Evolutionary conservation across 2,113 vertebrate genomes (phyloP), one percentile per base, ranked within the genome.

Genomic region (Cyrtonyx montezumae): DNA sequence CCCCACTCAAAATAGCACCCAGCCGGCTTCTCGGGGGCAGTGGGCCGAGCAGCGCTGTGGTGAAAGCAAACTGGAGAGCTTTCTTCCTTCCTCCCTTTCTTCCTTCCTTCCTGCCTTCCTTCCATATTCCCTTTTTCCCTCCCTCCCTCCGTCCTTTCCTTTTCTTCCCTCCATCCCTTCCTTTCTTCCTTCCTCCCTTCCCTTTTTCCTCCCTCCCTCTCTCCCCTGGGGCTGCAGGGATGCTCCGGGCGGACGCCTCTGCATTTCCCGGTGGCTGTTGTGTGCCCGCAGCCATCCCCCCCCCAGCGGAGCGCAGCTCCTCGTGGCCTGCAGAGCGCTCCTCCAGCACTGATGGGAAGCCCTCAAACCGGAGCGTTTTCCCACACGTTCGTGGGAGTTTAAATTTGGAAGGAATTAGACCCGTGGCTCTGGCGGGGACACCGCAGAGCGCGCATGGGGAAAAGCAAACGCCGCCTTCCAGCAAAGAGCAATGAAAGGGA

Each of bases 1-100:
- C 76, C 81, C 37, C 51, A 56, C 91, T 81, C 84, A 93, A 95
- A 94, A 95, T 93, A 96, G 93, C 68, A 93, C 55, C 91, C 91
- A 87, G 92, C 75, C 84, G 49, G 3, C 58, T 95, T 92, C 80
- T 92, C 30, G 84, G 73, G 90, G 88, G 79, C 88, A 70, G 68
- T 5, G 40, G 78, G 93, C 66, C 51, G 78, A n/a, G 58, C 45
- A 14, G 91, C 61, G 87, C 62, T 2, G 0, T 40, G 87, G 40
- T 21, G 69, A 75, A 42, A 65, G 48, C 51, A 21, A 67, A 49
- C 20, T 70, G 73, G 66, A 67, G 81, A 23, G 4, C 42, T 61
- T 82, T 77, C 62, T 17, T 22, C 42, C 55, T n/a, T 11, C 55
- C 53, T 55, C 9, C 53, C 28, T 55, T 6, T 5, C 15, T 55